These are phyloP conservation scores for Protula sp. DNA, from an alignment of 2,888 invertebrate species.

Conservation along the genomic window DNA sequence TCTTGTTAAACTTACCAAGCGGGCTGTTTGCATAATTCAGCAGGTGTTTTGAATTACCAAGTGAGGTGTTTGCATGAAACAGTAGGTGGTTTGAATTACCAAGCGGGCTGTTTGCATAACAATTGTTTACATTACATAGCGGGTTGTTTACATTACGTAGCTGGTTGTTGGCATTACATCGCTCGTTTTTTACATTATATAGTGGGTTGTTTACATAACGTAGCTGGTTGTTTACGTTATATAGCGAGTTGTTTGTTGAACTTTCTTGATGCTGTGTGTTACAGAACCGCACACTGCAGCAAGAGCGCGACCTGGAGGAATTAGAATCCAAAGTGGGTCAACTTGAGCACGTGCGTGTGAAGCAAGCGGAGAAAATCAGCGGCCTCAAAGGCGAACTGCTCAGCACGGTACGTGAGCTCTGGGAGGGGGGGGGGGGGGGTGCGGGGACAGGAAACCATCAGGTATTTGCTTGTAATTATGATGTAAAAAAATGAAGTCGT, in stretches of 20 bases:
- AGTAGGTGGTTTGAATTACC: too few species aligned
- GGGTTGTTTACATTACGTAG: not conserved
- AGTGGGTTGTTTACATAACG: not conserved
- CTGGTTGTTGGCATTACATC: not conserved
- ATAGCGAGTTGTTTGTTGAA: not conserved
- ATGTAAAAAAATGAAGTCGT: not conserved
- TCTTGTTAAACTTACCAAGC: too few species aligned
- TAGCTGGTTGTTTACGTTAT: not conserved
- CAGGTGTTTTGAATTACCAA: too few species aligned
- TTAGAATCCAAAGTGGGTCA: constrained; percentile 45
- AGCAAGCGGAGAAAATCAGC: constrained; percentile 49
- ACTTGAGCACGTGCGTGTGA: constrained; percentile 45
- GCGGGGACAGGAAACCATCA: not conserved
- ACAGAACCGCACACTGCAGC: constrained; percentile 30
- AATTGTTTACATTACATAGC: too few species aligned
- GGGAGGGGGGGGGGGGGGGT: constrained; percentile 24
- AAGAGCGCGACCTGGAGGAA: constrained; percentile 44
- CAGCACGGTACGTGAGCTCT: constrained; percentile 25
- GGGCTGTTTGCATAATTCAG: too few species aligned
- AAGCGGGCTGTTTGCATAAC: too few species aligned
- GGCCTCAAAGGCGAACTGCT: constrained; percentile 40
- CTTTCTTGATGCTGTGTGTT: not conserved
- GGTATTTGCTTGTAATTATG: not conserved
- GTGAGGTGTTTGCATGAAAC: too few species aligned
- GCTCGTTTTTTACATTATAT: too few species aligned